Evolutionary conservation across 1,140 invertebrate species (phyloP).

Genomic region (Cecropterus lyciades): DNA sequence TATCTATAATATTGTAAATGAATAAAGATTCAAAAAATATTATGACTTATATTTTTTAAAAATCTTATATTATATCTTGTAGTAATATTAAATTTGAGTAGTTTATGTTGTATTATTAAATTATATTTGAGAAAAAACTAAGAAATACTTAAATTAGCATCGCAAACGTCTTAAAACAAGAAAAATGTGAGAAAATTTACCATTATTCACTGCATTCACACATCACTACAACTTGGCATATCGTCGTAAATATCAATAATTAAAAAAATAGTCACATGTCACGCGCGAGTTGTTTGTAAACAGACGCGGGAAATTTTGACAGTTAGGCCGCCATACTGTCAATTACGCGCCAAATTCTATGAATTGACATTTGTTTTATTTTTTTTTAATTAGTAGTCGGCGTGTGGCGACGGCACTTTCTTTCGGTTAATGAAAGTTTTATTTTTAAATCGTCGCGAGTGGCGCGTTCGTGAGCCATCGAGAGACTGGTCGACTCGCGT

Average conservation of each 20-base stretch:
- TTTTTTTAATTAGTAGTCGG: constrained; percentile 29
- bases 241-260: constrained; percentile 1
- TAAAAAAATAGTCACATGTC: constrained; percentile 24
- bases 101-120: too few species aligned
- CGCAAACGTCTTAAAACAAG: constrained; percentile 25
- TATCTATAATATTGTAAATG: too few species aligned
- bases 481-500: constrained; percentile 59
- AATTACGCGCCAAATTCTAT: constrained; percentile 37
- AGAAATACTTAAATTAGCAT: neutral
- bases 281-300: constrained; percentile 36
- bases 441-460: constrained; percentile 41
- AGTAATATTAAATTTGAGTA: too few species aligned
- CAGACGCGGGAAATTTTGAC: constrained; percentile 47
- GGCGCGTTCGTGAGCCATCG: constrained; percentile 49
- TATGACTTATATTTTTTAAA: too few species aligned
- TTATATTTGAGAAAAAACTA: neutral
- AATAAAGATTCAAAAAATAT: too few species aligned
- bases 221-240: constrained; percentile 13
- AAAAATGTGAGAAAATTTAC: neutral
- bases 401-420: constrained; percentile 22
- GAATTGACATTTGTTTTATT: constrained; percentile 25
- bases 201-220: constrained; percentile 29
- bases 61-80: too few species aligned
- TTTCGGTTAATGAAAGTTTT: constrained; percentile 40
- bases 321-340: constrained; percentile 42